phyloP scores from a whole-genome alignment of 2,113 vertebrate species.

The Heloderma charlesbogerti region DNA sequence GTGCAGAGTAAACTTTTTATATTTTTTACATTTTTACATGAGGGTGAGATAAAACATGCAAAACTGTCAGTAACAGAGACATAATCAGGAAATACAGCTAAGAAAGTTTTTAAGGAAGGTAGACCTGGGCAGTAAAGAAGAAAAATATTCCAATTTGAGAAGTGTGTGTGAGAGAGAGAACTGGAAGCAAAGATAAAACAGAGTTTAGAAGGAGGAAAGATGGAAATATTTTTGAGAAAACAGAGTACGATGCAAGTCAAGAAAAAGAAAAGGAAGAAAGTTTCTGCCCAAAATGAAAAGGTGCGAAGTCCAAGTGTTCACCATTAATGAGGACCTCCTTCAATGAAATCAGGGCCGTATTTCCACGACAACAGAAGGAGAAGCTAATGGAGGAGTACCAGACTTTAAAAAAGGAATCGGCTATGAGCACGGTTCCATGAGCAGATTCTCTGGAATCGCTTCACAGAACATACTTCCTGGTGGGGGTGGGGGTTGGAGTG shows the following conservation, averaged over 20 bases:
- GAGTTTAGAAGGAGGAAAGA: neutral
- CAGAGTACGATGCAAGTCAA: neutral
- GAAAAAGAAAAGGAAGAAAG: neutral
- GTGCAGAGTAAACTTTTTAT: neutral
- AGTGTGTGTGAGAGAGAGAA: neutral
- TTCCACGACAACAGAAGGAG: too few relatives aligned
- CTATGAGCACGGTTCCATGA: too few relatives aligned
- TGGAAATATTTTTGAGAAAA: neutral
- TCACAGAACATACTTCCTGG: too few relatives aligned
- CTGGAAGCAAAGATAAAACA: neutral
- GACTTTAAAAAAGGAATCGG: too few relatives aligned
- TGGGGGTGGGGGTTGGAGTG: too few relatives aligned
- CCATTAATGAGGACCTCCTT: neutral
- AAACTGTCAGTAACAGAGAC: neutral
- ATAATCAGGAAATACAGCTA: neutral
- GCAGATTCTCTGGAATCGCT: too few relatives aligned
- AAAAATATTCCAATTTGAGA: neutral
- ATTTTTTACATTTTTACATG: neutral
- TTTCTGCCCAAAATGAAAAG: neutral
- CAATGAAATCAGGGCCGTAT: too few relatives aligned
- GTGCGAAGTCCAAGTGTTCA: neutral
- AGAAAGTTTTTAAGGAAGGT: neutral
- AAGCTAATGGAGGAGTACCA: too few relatives aligned
- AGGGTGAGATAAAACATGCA: neutral
- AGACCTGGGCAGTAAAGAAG: neutral